Percentiles rank a stretch among this genome's conserved stretches.
phyloP scores from a whole-genome alignment of 2,888 invertebrate genomes.

The Leucophenga montana region DNA sequence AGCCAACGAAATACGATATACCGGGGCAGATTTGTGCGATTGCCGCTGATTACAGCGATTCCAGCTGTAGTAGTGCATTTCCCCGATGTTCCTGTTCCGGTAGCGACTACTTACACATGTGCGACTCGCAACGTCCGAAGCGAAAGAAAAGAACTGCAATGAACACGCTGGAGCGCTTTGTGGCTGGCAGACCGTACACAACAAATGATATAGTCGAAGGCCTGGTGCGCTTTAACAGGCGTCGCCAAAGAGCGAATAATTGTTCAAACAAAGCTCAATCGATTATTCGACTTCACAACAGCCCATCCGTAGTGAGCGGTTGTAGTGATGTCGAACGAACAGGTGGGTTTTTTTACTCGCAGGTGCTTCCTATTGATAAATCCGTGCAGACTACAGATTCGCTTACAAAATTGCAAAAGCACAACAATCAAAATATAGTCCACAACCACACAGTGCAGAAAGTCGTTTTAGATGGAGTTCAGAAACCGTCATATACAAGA shows the following conservation, averaged over 20 bases:
- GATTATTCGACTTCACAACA: no score
- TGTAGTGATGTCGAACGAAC: neutral
- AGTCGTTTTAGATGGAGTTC: no score
- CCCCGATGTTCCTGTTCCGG: neutral
- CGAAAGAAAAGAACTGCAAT: no score
- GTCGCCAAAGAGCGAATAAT: neutral
- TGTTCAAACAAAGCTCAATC: no score
- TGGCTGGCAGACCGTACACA: neutral
- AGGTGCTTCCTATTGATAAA: neutral
- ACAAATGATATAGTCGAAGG: neutral
- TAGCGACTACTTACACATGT: neutral
- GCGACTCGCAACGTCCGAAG: no score
- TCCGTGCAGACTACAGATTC: constrained; percentile 3
- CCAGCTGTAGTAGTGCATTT: neutral
- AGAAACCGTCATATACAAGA: neutral
- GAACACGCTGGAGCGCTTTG: neutral
- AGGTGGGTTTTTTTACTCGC: neutral
- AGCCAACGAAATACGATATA: constrained; percentile 1
- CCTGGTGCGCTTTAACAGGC: neutral
- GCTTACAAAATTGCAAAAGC: neutral
- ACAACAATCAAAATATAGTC: neutral
- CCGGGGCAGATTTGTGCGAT: neutral
- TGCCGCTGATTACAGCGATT: no score
- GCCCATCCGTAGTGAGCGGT: neutral
- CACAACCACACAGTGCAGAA: neutral